Conservation (phyloP, 2,113 vertebrate species). For the Coptodon rendalli region DNA sequence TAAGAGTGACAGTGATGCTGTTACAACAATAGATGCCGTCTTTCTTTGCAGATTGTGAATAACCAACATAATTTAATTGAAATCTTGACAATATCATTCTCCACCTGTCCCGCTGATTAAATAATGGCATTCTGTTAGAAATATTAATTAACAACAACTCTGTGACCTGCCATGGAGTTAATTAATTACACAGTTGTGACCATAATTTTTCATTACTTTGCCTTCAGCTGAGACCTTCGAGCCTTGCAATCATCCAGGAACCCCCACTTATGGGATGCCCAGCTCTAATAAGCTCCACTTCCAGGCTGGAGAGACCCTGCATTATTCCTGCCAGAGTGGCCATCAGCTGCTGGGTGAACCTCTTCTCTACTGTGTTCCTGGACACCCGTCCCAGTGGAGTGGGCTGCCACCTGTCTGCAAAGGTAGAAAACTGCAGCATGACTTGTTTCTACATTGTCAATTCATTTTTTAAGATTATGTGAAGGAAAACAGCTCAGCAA, state of each 20-base stretch:
- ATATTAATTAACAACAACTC: not conserved
- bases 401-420: conserved; percentile 86
- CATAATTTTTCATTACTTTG: not conserved
- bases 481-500: not conserved
- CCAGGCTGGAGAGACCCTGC: conserved; percentile 79
- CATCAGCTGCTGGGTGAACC: conserved; percentile 83
- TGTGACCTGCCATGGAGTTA: not conserved
- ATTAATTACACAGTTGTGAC: not conserved
- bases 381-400: conserved; percentile 89
- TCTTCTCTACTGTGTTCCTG: conserved; percentile 83
- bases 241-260: conserved; percentile 83
- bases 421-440: conserved; percentile 53
- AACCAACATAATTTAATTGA: not conserved
- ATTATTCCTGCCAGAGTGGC: conserved; percentile 81
- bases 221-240: conserved; percentile 80
- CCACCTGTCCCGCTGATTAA: not conserved
- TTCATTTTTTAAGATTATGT: not conserved
- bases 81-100: not conserved
- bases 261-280: conserved; percentile 77
- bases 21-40: not conserved
- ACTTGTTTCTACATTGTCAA: not conserved
- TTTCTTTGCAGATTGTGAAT: not conserved
- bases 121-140: not conserved
- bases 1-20: not conserved
- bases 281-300: conserved; percentile 78